Percentiles rank a stretch among this genome's conserved stretches.
Evolutionary conservation across 2,113 vertebrate genomes (phyloP).

Genomic region (Cryptomyrus ogoouensis): DNA sequence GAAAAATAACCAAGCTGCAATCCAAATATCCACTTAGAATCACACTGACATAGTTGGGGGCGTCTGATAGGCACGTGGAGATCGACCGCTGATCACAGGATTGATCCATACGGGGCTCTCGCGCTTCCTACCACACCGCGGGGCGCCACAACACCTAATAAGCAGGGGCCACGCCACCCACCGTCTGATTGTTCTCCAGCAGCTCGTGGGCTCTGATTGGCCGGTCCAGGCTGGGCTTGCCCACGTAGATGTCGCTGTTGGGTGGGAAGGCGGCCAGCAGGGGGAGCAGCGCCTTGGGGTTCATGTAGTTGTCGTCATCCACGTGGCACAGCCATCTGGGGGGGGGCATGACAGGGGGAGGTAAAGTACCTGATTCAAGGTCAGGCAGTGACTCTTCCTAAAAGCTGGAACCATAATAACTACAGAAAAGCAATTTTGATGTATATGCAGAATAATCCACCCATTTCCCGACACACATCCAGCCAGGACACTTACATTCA

Average conservation of each 20-base stretch:
- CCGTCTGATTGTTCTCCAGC: constrained; percentile 69
- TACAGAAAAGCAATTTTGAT: neutral
- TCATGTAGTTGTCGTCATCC: constrained; percentile 90
- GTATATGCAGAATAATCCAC: neutral
- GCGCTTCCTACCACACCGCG: neutral
- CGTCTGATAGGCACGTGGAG: neutral
- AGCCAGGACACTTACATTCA: neutral
- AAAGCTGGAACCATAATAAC: neutral
- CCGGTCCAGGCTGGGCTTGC: constrained; percentile 80
- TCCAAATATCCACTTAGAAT: neutral
- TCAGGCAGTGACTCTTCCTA: neutral
- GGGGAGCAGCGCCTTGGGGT: constrained; percentile 63
- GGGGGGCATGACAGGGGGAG: neutral
- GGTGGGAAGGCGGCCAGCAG: constrained; percentile 65
- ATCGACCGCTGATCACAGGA: neutral
- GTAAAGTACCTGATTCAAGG: neutral
- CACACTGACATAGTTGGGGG: neutral
- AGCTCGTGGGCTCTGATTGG: constrained; percentile 74
- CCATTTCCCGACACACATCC: neutral
- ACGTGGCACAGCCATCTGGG: constrained; percentile 83
- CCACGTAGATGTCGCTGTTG: constrained; percentile 69
- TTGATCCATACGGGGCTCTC: neutral
- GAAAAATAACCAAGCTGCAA: neutral
- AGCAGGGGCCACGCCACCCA: constrained; percentile 37
- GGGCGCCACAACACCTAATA: neutral